Conservation (phyloP, 2,888 invertebrate species). For the Idaea biselata region DNA sequence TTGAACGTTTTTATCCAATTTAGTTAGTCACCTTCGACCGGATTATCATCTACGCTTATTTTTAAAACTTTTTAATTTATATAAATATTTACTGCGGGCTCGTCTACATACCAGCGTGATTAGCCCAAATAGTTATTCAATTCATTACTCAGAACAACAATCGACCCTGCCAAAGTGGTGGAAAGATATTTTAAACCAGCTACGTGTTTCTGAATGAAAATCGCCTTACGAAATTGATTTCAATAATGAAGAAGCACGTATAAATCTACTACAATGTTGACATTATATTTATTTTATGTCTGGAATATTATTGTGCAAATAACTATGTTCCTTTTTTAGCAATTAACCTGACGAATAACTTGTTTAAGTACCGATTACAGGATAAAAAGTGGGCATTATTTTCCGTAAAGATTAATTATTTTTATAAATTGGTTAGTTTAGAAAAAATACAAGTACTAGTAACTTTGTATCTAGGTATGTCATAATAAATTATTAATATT, state of each 20-base stretch:
- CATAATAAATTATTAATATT: too few relatives aligned
- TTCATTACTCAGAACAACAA: constrained; percentile 1
- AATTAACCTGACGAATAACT: too few relatives aligned
- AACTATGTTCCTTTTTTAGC: too few relatives aligned
- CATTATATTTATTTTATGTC: neutral
- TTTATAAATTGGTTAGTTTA: too few relatives aligned
- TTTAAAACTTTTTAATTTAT: neutral
- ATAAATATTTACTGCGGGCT: constrained; percentile 1
- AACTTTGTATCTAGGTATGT: too few relatives aligned
- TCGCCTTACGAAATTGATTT: neutral
- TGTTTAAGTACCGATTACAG: too few relatives aligned
- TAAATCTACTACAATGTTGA: neutral
- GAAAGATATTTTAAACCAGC: neutral
- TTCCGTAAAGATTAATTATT: neutral
- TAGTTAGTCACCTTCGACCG: neutral
- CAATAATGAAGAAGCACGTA: neutral
- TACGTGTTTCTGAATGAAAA: neutral
- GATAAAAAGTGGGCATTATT: too few relatives aligned
- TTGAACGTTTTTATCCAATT: too few relatives aligned
- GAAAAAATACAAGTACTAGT: too few relatives aligned
- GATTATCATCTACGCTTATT: constrained; percentile 2
- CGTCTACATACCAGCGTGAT: constrained; percentile 5
- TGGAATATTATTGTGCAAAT: neutral
- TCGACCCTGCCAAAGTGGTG: neutral
- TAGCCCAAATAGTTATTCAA: constrained; percentile 1